Evolutionary conservation across 2,113 vertebrate genomes (phyloP).

Genomic region (Odontophorus gujanensis): DNA sequence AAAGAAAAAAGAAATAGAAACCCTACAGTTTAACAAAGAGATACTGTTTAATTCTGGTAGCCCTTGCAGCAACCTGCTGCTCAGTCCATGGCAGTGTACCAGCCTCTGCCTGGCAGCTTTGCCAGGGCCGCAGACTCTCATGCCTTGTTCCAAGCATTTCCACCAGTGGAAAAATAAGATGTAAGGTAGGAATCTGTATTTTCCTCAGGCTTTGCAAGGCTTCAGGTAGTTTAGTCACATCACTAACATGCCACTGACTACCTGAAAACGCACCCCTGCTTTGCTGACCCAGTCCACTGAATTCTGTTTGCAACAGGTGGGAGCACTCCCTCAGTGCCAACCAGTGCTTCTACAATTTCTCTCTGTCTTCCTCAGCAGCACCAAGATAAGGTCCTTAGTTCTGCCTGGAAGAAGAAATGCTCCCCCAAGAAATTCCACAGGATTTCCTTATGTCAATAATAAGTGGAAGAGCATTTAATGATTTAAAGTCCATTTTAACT

Average conservation of each 20-base stretch:
- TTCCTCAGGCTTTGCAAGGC: neutral
- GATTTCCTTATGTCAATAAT: neutral
- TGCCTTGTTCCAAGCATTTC: neutral
- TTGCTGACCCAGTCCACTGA: neutral
- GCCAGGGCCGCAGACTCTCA: neutral
- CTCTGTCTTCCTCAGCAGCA: neutral
- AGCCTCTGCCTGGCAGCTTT: accelerated
- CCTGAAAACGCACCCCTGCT: neutral
- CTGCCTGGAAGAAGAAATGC: neutral
- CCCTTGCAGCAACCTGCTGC: neutral
- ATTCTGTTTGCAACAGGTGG: neutral
- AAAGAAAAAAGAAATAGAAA: too few relatives aligned
- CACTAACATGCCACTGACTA: accelerated
- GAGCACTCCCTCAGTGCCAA: neutral
- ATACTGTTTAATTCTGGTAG: neutral
- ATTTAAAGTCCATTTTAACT: neutral
- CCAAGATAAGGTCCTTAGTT: neutral
- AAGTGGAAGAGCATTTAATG: neutral
- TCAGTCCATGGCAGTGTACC: neutral
- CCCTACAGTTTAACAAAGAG: neutral
- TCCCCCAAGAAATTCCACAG: neutral
- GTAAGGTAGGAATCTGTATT: neutral
- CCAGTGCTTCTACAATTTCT: neutral
- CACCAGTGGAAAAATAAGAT: neutral
- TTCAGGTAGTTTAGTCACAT: neutral